A percentile compares a stretch with the other conserved stretches of the same genome.
phyloP scores from a whole-genome alignment of 2,888 invertebrate genomes.

The Steinernema carpocapsae region DNA sequence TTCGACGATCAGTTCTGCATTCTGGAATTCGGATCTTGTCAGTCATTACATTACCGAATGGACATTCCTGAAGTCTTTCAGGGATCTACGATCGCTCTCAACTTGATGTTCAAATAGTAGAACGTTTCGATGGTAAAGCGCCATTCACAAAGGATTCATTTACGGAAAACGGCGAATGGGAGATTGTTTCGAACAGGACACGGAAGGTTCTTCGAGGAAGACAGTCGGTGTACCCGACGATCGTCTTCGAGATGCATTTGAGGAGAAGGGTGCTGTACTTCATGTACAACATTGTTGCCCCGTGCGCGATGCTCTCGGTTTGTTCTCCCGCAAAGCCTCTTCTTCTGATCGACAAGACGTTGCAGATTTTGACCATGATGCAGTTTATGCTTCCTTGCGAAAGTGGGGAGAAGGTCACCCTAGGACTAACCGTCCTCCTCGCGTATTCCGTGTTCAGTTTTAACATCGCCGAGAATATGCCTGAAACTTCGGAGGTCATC shows the following conservation, averaged over 20 bases:
- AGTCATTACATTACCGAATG: too few species aligned
- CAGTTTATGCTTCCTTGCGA: slow-evolving; percentile 71
- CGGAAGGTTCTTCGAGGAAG: slow-evolving; percentile 40
- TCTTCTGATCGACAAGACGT: too few species aligned
- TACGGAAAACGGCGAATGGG: slow-evolving; percentile 70
- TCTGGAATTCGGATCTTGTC: slow-evolving; percentile 72
- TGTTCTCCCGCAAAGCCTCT: slow-evolving; percentile 38
- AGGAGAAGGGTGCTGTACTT: slow-evolving; percentile 52
- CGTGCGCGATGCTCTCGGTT: slow-evolving; percentile 54
- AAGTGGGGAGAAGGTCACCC: slow-evolving; percentile 66
- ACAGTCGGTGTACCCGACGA: slow-evolving; percentile 44
- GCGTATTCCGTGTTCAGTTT: slow-evolving; percentile 72
- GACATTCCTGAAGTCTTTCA: slow-evolving; percentile 3
- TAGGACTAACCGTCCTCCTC: slow-evolving; percentile 70
- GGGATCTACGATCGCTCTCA: slow-evolving; percentile 56
- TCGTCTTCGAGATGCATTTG: slow-evolving; percentile 56
- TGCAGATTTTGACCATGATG: slow-evolving; percentile 69
- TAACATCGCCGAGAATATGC: slow-evolving; percentile 72
- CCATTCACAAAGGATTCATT: slow-evolving; percentile 72
- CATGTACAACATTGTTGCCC: slow-evolving; percentile 54
- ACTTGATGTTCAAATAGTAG: slow-evolving; percentile 62
- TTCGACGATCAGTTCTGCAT: slow-evolving; percentile 74
- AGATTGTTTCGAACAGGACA: slow-evolving; percentile 56
- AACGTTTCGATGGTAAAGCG: slow-evolving; percentile 67
- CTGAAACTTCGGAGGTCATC: slow-evolving; percentile 71